Conservation (phyloP, 2,113 vertebrate genomes). For the Ahaetulla prasina region DNA sequence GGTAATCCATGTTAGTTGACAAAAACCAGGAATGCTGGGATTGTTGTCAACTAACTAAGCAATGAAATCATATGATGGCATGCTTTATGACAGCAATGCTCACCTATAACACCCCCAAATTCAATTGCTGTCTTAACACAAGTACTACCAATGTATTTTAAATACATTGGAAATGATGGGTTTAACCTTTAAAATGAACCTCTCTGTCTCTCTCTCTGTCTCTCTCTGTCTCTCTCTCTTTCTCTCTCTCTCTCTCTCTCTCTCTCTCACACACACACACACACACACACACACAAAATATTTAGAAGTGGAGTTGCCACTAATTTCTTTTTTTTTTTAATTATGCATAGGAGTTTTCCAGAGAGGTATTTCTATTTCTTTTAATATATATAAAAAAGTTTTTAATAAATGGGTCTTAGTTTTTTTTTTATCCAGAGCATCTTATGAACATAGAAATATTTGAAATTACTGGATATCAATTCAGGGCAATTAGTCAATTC, state of each 20-base stretch:
- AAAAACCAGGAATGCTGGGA: neutral
- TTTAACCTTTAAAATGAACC: neutral
- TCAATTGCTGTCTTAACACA: neutral
- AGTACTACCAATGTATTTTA: neutral
- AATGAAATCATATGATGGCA: neutral
- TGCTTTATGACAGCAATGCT: neutral
- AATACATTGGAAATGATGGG: neutral
- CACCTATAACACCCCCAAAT: neutral
- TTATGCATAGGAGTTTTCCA: neutral
- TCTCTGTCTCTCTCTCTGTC: neutral
- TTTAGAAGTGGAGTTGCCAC: no score
- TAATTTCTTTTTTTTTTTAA: neutral
- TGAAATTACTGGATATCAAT: neutral
- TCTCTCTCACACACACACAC: no score
- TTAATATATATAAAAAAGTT: neutral
- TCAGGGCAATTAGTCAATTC: neutral
- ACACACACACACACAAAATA: no score
- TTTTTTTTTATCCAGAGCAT: neutral
- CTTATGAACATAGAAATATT: neutral
- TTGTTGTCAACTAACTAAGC: neutral
- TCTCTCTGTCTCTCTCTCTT: no score
- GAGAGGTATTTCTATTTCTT: neutral
- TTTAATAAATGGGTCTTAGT: neutral
- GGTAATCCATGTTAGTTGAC: neutral
- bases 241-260: no score